Conservation (phyloP, 2,113 vertebrate species). For the Archocentrus centrarchus region DNA sequence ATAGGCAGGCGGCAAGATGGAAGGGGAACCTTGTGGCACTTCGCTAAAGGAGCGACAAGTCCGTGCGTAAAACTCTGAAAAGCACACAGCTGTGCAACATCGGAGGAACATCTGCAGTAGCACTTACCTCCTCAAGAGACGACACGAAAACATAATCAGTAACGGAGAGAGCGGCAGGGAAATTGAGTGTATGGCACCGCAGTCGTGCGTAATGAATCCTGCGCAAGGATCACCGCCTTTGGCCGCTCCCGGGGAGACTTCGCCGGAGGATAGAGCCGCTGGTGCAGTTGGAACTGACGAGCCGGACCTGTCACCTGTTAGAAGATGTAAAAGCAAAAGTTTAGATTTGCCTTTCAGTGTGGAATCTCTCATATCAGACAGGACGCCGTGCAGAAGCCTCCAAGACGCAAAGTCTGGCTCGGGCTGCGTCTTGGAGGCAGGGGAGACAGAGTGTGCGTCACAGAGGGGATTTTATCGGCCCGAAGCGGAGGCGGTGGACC, state of each 20-base stretch:
- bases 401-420: constrained; percentile 47
- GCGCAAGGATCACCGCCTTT: constrained; percentile 76
- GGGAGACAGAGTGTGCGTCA: constrained; percentile 65
- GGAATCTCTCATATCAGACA: constrained; percentile 83
- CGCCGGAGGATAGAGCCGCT: constrained; percentile 54
- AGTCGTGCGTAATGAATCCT: constrained; percentile 82
- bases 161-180: constrained; percentile 17
- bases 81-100: constrained; percentile 16
- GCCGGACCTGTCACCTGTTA: constrained; percentile 64
- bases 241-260: constrained; percentile 57
- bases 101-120: neutral
- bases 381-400: constrained; percentile 56
- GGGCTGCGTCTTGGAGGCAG: constrained; percentile 31
- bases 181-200: constrained; percentile 84
- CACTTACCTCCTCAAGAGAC: constrained; percentile 2
- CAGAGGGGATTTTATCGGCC: constrained; percentile 60
- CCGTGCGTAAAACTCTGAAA: constrained; percentile 56
- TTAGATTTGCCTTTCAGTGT: constrained; percentile 84
- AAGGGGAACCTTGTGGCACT: constrained; percentile 64
- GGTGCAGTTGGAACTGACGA: constrained; percentile 64
- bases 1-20: constrained; percentile 79
- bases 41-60: constrained; percentile 56
- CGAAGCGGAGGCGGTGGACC: constrained; percentile 62
- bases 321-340: constrained; percentile 72
- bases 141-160: neutral